phyloP scores from a whole-genome alignment of 2,113 vertebrate genomes.

The Salminus brasiliensis region DNA sequence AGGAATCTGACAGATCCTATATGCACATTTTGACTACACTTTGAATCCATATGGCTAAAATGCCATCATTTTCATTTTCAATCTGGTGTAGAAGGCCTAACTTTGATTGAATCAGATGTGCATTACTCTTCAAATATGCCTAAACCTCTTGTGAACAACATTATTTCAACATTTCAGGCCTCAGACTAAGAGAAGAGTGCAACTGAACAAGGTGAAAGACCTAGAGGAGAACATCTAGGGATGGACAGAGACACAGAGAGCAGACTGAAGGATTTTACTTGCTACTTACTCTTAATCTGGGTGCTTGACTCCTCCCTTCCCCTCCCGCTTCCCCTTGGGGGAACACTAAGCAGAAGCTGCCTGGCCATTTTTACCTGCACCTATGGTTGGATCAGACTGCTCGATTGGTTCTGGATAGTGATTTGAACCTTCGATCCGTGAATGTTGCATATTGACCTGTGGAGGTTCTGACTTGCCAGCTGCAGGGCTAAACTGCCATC shows the following conservation, averaged over 20 bases:
- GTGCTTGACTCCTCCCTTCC: slow-evolving; percentile 74
- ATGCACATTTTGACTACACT: too few species aligned
- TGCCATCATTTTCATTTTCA: too few species aligned
- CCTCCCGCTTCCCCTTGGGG: slow-evolving; percentile 51
- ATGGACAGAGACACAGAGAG: slow-evolving; percentile 31
- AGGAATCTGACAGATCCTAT: neutral
- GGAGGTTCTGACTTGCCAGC: slow-evolving; percentile 5
- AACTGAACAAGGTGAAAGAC: neutral
- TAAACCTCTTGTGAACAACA: neutral
- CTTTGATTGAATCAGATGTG: neutral
- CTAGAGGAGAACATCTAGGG: neutral
- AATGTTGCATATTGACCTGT: slow-evolving; percentile 23
- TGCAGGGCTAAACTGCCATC: slow-evolving; percentile 3
- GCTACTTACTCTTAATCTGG: slow-evolving; percentile 67
- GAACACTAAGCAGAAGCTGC: slow-evolving; percentile 58
- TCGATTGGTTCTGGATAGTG: slow-evolving; percentile 49
- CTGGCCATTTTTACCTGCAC: slow-evolving; percentile 58
- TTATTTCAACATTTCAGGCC: slow-evolving; percentile 18
- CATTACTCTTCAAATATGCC: neutral
- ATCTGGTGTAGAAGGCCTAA: too few species aligned
- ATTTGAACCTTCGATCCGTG: slow-evolving; percentile 17
- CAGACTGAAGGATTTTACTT: slow-evolving; percentile 56
- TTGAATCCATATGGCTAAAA: too few species aligned
- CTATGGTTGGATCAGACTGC: slow-evolving; percentile 53
- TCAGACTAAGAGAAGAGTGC: slow-evolving; percentile 1